Base-by-base conservation (phyloP, 1,140 invertebrate genomes). In the Solenopsis invicta region DNA sequence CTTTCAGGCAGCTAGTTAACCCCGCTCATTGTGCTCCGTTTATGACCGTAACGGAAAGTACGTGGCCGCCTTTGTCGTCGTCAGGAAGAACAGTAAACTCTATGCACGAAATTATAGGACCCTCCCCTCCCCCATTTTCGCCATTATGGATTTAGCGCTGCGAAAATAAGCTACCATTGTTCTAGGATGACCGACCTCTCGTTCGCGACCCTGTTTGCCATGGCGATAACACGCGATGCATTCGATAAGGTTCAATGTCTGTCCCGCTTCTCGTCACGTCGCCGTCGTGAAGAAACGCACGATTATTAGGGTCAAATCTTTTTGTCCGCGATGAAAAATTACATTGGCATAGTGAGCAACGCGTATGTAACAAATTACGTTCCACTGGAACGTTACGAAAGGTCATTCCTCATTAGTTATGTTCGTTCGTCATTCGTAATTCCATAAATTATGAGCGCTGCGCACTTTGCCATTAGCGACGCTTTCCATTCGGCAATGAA, bases 11-110 rank as follows among this genome's bases (percentile, higher is more conserved):
- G 37, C 59, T 80, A 67, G 66, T 91, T 91, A 91, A 85, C 52
- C n/a, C 77, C 66, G 85, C 77, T 90, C 78, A 88, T 88, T 88
- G 87, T 91, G 56, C 29, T 45, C 48, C 76, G 86, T 90, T 88
- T 88, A 88, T 62, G 76, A 90, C 81, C 89, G 89, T 90, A 85
- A 90, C 86, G 77, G 34, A 76, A 90, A 88, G 82, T 85, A 76
- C 48, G 77, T 71, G 64, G 24, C 24, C 61, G 69, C 69, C 45
- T 87, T 82, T 89, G 75, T 87, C 62, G 59, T 54, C n/a, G 64
- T 12, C 21, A 74, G 62, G 77, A 82, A 84, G 59, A 77, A 87
- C 85, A 75, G 45, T 75, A 85, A 89, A 87, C 80, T 59, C 48
- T 50, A 69, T 71, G 71, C 59, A 45, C 61, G 37, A 82, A 78